phyloP scores from a whole-genome alignment of 2,113 vertebrate species.

The Sinocyclocheilus rhinocerous region DNA sequence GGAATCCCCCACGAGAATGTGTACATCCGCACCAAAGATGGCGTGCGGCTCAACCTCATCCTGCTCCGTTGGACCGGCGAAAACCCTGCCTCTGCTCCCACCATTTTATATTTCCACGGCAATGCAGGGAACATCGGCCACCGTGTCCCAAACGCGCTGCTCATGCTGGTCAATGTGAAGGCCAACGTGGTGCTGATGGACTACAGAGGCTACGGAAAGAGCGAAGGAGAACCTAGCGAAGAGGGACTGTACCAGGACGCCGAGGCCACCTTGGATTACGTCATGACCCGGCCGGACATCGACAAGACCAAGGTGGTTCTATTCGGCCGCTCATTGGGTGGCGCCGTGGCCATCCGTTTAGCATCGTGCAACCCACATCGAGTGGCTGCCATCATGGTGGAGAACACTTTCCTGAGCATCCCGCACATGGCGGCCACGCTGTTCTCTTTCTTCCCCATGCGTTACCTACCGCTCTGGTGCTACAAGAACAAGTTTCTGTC shows the following conservation, averaged over 20 bases:
- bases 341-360: conserved; percentile 92
- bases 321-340: conserved; percentile 96
- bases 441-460: conserved; percentile 96
- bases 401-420: conserved; percentile 99
- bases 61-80: conserved; percentile 93
- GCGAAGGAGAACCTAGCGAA: conserved; percentile 94
- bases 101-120: conserved; percentile 96
- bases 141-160: conserved; percentile 92
- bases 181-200: conserved; percentile 93
- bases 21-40: conserved; percentile 95
- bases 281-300: conserved; percentile 96
- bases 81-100: conserved; percentile 81
- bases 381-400: conserved; percentile 92
- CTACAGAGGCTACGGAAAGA: conserved; percentile 97
- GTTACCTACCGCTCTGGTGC: conserved; percentile 96
- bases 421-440: conserved; percentile 98
- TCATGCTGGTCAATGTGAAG: conserved; percentile 98
- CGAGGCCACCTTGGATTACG: conserved; percentile 93
- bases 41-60: conserved; percentile 93
- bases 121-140: conserved; percentile 98
- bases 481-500: conserved; percentile 98
- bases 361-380: conserved; percentile 94
- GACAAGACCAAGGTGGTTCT: conserved; percentile 97
- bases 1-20: conserved; percentile 96
- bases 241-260: conserved; percentile 92